Base-by-base conservation (phyloP, 2,797 vertebrate species). In the Microcaecilia unicolor region DNA sequence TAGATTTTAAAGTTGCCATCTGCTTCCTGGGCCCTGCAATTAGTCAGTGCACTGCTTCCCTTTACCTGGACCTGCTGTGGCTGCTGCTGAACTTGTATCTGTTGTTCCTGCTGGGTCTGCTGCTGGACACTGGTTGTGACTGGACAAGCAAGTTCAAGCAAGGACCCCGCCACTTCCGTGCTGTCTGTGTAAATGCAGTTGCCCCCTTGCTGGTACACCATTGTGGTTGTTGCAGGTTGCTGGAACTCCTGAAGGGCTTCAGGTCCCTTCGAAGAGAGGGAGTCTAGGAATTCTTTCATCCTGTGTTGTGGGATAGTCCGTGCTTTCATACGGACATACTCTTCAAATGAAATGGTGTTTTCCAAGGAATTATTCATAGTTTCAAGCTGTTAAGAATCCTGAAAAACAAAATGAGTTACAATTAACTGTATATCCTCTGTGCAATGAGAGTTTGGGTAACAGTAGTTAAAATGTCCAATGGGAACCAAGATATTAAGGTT, bases 281-380 rank as follows among this genome's bases (percentile, higher is more conserved):
- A 96, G 67, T 98, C 93, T 59, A 97, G 74, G 55, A 98, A 97
- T 64, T 97, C 94, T 74, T 98, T 97, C 93, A 98, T 97, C 68
- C 91, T 90, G 79, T 97, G 92, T 55, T 97, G 94, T 4, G 94
- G 93, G 51, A 98, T 88, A 11, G 91, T 90, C 44, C 91, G 84
- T 0, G 92, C 92, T 74, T 94, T 98, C 57, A 95, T 89, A 40
- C 94, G 85, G 74, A 97, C 89, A 45, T 95, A 91, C 72, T 98
- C 93, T 83, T 97, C 93, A 70, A 93, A 97, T 44, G 92, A 93
- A 80, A 92, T 87, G 46, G 91, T 79, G 55, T 90, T 89, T 62
- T 97, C 93, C 83, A 97, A 65, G 56, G 89, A 91, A 84, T 97
- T 95, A 84, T 93, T 96, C 90, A 97, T 93, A 75, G 81, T 78